Base-by-base conservation (phyloP, 2,888 invertebrate genomes). In the Isotomurus palustris region DNA sequence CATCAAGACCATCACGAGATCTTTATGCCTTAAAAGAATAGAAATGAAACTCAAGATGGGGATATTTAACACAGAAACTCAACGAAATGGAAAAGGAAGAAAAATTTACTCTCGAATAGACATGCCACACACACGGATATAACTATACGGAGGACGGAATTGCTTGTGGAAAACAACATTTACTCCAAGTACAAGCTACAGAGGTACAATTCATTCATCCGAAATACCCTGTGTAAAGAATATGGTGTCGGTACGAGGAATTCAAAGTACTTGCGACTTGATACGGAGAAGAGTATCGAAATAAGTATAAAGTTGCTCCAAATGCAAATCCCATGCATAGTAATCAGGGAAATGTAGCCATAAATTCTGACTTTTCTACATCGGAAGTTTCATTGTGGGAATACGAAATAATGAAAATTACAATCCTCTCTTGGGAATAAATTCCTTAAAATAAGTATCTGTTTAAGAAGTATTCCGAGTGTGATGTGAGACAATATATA, bases 301-400 rank as follows among this genome's bases (percentile, higher is more conserved):
- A 49, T 49, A 32, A 29, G 49, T 24, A 49, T 49, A 49, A 35
- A 21, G 49, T 25, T 47, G 50, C 36, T 60, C 52, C 50, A 49
- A 38, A 58, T 64, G 56, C 51, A 64, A 67, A 67, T 67, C 63
- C 60, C 50, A 67, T 67, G 64, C 67, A 64, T 64, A 63, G 64
- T 64, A 67, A 64, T 67, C 64, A 63, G 56, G 63, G 51, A 64
- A 62, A 61, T 63, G 62, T 62, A 58, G 57, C 58, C 59, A 67
- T 67, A 67, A 67, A 67, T 67, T 61, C 45, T 50, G 53, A 52
- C 49, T 62, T 50, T 62, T 55, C 44, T 19, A 54, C 44, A 41
- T 48, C 35, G 41, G 56, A 36, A 57, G 56, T 57, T 62, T 58
- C 62, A 57, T 62, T 62, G 59, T 62, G 59, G 54, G 57, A 62